Evolutionary conservation across 2,888 invertebrate genomes (phyloP), one percentile per base, ranked within the genome.

Genomic region (Anoplius nigerrimus): DNA sequence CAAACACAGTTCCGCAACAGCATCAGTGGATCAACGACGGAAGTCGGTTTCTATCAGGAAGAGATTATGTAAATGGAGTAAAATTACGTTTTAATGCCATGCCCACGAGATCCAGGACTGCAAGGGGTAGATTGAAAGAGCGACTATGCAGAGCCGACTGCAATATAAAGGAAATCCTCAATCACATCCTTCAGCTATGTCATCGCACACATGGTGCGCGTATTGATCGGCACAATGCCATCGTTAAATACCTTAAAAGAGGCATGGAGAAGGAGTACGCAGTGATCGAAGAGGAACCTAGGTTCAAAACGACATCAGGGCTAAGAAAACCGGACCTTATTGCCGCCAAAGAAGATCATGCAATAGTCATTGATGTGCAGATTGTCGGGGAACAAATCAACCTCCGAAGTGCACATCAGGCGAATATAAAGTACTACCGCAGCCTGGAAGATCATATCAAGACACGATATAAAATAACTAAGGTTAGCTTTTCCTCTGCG

Each of bases 51-150:
- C 51, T 76, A 0, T 34, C 56, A 2, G 74, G 71, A 0, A 57
- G 55, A 6, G 74, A 78, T 45, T 76, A 60, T 45, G 4, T 74
- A n/a, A n/a, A n/a, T n/a, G n/a, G n/a, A n/a, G n/a, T n/a, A n/a
- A n/a, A n/a, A n/a, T n/a, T n/a, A n/a, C n/a, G 84, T 11, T 83
- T 86, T 0, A 84, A 86, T 61, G 74, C 82, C n/a, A 65, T 87
- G 0, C 85, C 86, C 0, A 79, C 83, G 0, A 66, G 72, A 16
- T 71, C 83, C 0, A 57, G 85, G 20, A 80, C 72, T 0, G 62
- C 80, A 0, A 65, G 83, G 48, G 84, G 85, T 0, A 57, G 77
- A 2, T 15, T 63, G 11, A 27, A 54, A 11, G 59, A 71, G n/a
- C 16, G 72, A 0, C 0, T 6, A 34, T 86, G 86, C 63, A 78